Conservation (phyloP, 1,140 invertebrate species). For the Lepidurus couesii region DNA sequence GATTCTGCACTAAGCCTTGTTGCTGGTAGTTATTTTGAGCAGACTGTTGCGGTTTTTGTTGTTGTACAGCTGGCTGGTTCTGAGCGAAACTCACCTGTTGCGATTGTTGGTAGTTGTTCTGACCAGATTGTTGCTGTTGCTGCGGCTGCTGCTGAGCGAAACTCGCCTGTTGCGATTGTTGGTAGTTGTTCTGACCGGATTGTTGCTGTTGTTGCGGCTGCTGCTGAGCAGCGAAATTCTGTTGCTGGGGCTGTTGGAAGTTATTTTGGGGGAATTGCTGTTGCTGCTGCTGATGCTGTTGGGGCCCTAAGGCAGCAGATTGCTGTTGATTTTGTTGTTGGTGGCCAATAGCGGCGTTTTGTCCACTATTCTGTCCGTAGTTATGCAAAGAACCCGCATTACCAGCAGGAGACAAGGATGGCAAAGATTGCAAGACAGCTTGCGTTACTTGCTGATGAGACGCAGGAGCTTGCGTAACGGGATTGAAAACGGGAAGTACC, state of each 20-base stretch:
- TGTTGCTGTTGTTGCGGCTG: not conserved
- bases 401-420: not conserved
- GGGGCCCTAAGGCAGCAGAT: not conserved
- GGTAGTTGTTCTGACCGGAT: not conserved
- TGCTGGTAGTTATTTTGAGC: not conserved
- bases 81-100: not conserved
- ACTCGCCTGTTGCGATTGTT: not conserved
- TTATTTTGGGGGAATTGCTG: not conserved
- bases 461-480: not conserved
- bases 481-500: not conserved
- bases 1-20: not conserved
- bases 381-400: not conserved
- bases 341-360: not conserved
- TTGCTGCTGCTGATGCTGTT: not conserved
- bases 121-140: not conserved
- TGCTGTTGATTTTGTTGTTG: not conserved
- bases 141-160: not conserved
- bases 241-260: not conserved
- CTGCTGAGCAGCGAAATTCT: not conserved
- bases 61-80: not conserved
- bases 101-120: not conserved
- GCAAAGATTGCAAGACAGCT: not conserved
- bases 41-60: not conserved
- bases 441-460: conserved; percentile 14
- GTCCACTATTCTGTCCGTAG: not conserved